A percentile compares a stretch with the other conserved stretches of the same genome.
These are phyloP conservation scores for Tenthredo mesomela DNA, from an alignment of 2,888 invertebrate species.

Conservation along the genomic window DNA sequence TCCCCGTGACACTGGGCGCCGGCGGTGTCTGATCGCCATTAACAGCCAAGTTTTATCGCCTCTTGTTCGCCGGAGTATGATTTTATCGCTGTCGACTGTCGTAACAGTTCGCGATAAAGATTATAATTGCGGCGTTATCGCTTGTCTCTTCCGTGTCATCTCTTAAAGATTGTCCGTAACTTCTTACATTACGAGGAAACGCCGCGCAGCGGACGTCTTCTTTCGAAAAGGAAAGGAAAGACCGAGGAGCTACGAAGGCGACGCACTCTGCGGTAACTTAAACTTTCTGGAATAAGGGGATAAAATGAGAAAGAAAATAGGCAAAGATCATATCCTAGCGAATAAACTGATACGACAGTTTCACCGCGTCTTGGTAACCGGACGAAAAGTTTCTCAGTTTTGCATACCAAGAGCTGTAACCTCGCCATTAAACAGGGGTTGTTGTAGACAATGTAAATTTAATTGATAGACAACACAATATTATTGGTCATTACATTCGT, in stretches of 20 bases:
- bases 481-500: constrained; percentile 40
- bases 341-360: constrained; percentile 12
- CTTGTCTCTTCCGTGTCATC: constrained; percentile 44
- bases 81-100: constrained; percentile 50
- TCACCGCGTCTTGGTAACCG: not conserved
- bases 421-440: not conserved
- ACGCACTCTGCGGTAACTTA: not conserved
- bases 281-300: not conserved
- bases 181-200: constrained; percentile 29
- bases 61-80: constrained; percentile 51
- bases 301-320: not conserved
- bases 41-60: constrained; percentile 51
- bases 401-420: not conserved
- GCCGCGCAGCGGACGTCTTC: constrained; percentile 14
- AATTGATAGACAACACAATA: constrained; percentile 37
- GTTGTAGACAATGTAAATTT: constrained; percentile 31
- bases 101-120: constrained; percentile 52
- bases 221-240: not conserved
- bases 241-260: not conserved
- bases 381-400: constrained; percentile 3
- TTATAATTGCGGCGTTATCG: constrained; percentile 52
- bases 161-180: constrained; percentile 32
- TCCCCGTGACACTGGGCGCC: not conserved
- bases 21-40: constrained; percentile 50
- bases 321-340: not conserved